Percentiles rank a stretch among this genome's conserved stretches.
phyloP scores from a whole-genome alignment of 2,888 invertebrate genomes.

The Conistra vaccinii region DNA sequence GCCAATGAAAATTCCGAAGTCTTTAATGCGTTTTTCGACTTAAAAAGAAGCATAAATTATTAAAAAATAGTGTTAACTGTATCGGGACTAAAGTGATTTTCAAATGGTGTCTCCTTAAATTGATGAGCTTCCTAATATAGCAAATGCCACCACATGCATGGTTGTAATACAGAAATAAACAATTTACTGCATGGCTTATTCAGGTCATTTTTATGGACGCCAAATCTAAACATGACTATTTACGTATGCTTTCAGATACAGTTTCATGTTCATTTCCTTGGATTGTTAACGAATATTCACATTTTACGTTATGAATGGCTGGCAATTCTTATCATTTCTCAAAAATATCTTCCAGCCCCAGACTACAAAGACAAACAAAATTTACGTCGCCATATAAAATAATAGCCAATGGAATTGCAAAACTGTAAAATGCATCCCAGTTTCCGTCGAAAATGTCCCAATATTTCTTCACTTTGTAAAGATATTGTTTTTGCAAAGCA shows the following conservation, averaged over 20 bases:
- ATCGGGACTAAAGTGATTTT: constrained; percentile 58
- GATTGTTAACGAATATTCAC: background rate
- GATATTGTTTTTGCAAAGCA: constrained; percentile 74
- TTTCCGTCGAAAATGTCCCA: constrained; percentile 67
- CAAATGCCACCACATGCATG: constrained; percentile 49
- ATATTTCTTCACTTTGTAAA: constrained; percentile 71
- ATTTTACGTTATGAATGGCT: background rate
- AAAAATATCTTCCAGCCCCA: constrained; percentile 34
- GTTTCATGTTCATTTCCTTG: background rate
- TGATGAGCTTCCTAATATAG: constrained; percentile 61
- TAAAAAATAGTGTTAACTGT: constrained; percentile 67
- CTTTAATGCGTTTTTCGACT: constrained; percentile 72
- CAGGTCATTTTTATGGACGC: constrained; percentile 28
- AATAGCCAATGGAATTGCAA: constrained; percentile 62
- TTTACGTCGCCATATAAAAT: constrained; percentile 53
- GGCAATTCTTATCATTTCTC: constrained; percentile 31
- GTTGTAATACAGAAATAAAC: constrained; percentile 50
- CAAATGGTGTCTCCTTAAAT: constrained; percentile 58
- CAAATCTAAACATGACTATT: background rate
- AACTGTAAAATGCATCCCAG: constrained; percentile 64
- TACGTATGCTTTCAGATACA: background rate
- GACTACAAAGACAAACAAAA: constrained; percentile 54
- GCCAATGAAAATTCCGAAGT: constrained; percentile 82
- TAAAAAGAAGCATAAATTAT: constrained; percentile 73
- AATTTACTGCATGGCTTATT: constrained; percentile 29